Percentiles rank a stretch among this genome's conserved stretches.
phyloP scores from a whole-genome alignment of 2,113 vertebrate genomes.

The Cheilinus undulatus region DNA sequence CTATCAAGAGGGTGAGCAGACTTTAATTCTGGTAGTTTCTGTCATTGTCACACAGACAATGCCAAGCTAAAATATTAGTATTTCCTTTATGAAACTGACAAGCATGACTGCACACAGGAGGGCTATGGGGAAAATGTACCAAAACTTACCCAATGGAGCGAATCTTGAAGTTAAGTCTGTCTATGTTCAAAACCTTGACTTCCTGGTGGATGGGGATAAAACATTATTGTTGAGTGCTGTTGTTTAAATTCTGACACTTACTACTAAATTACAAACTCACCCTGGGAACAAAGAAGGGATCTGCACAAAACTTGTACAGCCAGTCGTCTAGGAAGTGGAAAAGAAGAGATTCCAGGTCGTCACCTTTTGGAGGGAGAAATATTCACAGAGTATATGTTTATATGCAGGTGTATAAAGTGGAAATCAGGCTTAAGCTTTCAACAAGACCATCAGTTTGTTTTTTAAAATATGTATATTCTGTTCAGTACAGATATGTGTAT shows the following conservation, averaged over 20 bases:
- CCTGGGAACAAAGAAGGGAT: conserved; percentile 93
- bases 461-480: too few species aligned
- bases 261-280: conserved; percentile 74
- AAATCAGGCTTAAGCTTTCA: too few species aligned
- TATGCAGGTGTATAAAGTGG: too few species aligned
- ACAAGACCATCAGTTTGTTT: too few species aligned
- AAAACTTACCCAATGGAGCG: conserved; percentile 92
- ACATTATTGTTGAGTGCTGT: too few species aligned
- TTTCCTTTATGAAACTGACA: too few species aligned
- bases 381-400: background rate
- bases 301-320: conserved; percentile 96
- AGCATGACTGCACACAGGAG: background rate
- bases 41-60: too few species aligned
- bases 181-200: conserved; percentile 92
- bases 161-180: conserved; percentile 89
- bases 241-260: too few species aligned
- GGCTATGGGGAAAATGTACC: background rate
- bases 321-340: conserved; percentile 97
- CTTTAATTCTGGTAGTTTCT: too few species aligned
- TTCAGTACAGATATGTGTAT: too few species aligned
- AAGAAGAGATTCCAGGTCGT: conserved; percentile 94
- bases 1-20: too few species aligned
- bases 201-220: conserved; percentile 83
- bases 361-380: conserved; percentile 80
- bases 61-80: too few species aligned